Base-by-base conservation (phyloP, 2,888 invertebrate species). In the Minunthozetes semirufus region DNA sequence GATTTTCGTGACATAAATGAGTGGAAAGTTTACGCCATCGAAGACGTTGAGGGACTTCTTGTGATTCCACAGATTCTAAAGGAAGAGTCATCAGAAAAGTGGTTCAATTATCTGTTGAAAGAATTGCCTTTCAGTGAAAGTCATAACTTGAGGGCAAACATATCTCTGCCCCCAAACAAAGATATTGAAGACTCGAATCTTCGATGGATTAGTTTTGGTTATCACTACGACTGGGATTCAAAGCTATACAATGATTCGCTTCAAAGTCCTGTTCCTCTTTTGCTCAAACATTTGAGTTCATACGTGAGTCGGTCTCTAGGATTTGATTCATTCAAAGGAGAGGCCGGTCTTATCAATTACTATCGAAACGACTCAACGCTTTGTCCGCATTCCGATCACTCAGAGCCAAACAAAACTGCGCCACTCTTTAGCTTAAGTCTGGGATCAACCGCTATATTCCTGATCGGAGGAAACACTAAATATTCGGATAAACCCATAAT, bases 221-320 rank as follows among this genome's bases (percentile, higher is more conserved):
- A 96, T 82, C 98, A 99, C 84, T 96, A 99, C 83, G 89, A 99
- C 82, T 99, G 99, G 98, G 89, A 94, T 80, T 91, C 93, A 73
- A 99, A 98, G 87, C 88, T 90, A 84, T 85, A 79, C 63, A 22
- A 73, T 11, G 73, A 77, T 3, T 38, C 76, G 15, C 72, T 76
- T 9, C 77, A 80, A 33, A 76, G 79, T 15, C 73, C 74, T 1
- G 76, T 83, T 50, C 83, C 83, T 0, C 38, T 50, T n/a, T 72
- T 76, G 46, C 66, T 80, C 11, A 22, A 73, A 1, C 53, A 75
- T 4, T 61, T 79, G 13, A 48, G 68, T 46, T 33, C 72, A 25
- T 74, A 77, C 38, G 46, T 79, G 25, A 71, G 77, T 5, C 22
- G 38, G 5, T 73, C 73, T 42, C 22, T 79, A 42, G 71, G 74